Evolutionary conservation across 2,113 vertebrate species (phyloP).

Genomic region (Pelobates fuscus): DNA sequence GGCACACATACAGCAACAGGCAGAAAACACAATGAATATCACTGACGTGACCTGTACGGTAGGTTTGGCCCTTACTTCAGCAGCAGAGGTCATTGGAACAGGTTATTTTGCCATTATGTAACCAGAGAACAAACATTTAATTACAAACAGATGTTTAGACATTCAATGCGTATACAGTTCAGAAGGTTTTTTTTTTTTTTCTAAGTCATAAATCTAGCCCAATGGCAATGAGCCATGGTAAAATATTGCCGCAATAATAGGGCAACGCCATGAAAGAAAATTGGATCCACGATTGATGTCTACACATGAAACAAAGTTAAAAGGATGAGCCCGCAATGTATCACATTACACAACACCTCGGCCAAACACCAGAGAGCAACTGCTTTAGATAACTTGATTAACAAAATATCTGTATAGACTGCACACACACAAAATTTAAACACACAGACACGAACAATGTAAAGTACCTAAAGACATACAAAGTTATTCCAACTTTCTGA

Average conservation of each 20-base stretch:
- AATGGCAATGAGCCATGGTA: conserved; percentile 38
- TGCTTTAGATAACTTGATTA: not conserved
- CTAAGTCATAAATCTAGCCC: conserved; percentile 35
- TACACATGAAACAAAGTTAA: conserved; percentile 40
- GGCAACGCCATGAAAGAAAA: conserved; percentile 40
- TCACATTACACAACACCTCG: not conserved
- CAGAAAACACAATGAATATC: no score
- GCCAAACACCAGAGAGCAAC: not conserved
- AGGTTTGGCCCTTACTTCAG: not conserved
- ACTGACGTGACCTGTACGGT: no score
- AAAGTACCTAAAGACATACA: no score
- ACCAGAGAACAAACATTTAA: conserved; percentile 41
- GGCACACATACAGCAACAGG: no score
- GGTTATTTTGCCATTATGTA: conserved; percentile 42
- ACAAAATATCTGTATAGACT: no score
- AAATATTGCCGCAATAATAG: conserved; percentile 45
- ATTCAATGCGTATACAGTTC: conserved; percentile 21
- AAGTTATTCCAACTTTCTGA: no score
- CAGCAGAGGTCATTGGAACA: conserved; percentile 33
- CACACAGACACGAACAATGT: no score
- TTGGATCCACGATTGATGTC: conserved; percentile 36
- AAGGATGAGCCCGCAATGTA: conserved; percentile 2
- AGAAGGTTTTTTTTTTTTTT: conserved; percentile 17
- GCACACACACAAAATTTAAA: no score
- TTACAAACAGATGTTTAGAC: conserved; percentile 49